phyloP scores from a whole-genome alignment of 2,888 invertebrate genomes.

The Dione juno region DNA sequence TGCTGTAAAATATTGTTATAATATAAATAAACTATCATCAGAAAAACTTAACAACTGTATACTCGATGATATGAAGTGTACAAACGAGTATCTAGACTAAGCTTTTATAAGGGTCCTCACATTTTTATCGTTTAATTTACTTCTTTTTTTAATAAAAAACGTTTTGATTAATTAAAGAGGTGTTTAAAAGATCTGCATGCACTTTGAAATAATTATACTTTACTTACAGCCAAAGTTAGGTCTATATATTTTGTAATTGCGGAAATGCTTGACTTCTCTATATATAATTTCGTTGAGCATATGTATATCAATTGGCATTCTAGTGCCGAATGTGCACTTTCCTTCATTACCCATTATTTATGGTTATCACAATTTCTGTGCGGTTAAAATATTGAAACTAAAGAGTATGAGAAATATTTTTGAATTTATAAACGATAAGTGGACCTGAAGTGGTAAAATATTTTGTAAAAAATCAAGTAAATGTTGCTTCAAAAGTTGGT shows the following conservation, averaged over 20 bases:
- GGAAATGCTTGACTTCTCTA: slow-evolving; percentile 72
- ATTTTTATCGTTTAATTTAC: too few species aligned
- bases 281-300: slow-evolving; percentile 76
- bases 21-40: neutral
- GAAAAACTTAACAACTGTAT: too few species aligned
- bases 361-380: neutral
- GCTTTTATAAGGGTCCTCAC: too few species aligned
- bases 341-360: slow-evolving; percentile 45
- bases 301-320: slow-evolving; percentile 71
- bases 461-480: neutral
- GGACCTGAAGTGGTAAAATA: neutral
- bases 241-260: slow-evolving; percentile 75
- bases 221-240: slow-evolving; percentile 77
- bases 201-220: neutral
- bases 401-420: neutral
- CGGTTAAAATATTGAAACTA: neutral
- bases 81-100: too few species aligned
- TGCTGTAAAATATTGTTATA: slow-evolving; percentile 38
- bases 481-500: neutral
- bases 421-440: neutral
- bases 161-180: too few species aligned
- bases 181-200: too few species aligned
- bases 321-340: slow-evolving; percentile 69
- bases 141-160: too few species aligned
- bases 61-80: too few species aligned